These are phyloP conservation scores for Drosophila hawaiiensis DNA, from an alignment of 2,888 invertebrate genomes.

Conservation along the genomic window DNA sequence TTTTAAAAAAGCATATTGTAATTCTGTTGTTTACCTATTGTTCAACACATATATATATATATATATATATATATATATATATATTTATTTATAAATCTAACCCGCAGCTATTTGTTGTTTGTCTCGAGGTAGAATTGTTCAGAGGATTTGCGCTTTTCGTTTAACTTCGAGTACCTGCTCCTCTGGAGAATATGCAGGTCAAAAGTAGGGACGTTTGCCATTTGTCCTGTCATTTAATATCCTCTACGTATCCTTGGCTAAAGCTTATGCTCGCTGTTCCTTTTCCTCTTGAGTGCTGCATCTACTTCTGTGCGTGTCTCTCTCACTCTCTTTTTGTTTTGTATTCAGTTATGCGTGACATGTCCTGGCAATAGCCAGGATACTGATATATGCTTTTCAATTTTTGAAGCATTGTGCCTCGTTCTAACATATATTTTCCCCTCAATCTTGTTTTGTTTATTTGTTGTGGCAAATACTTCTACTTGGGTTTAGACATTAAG, in stretches of 20 bases:
- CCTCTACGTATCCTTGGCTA: constrained; percentile 64
- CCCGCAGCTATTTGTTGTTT: constrained; percentile 59
- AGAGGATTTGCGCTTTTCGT: constrained; percentile 54
- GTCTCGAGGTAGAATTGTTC: constrained; percentile 46
- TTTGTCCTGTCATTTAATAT: constrained; percentile 76
- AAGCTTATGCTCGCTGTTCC: constrained; percentile 56
- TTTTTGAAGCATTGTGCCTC: constrained; percentile 56
- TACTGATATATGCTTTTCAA: constrained; percentile 73
- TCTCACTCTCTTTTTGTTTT: background rate
- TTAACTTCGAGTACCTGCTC: constrained; percentile 45
- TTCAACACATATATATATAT: constrained; percentile 8
- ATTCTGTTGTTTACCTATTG: constrained; percentile 72
- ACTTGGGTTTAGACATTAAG: constrained; percentile 39
- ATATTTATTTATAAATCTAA: constrained; percentile 51
- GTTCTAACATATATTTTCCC: constrained; percentile 7
- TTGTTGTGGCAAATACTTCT: constrained; percentile 43
- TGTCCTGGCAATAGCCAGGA: constrained; percentile 66
- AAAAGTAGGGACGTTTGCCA: constrained; percentile 54
- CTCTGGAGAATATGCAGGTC: constrained; percentile 2
- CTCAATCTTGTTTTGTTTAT: constrained; percentile 37
- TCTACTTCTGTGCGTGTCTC: constrained; percentile 14
- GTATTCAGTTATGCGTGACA: constrained; percentile 68
- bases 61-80: background rate
- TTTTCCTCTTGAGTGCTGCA: constrained; percentile 11
- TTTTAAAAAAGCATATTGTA: constrained; percentile 78